phyloP scores from a whole-genome alignment of 92 coral and sea anemone genomes.

The Palythoa heliodiscus region DNA sequence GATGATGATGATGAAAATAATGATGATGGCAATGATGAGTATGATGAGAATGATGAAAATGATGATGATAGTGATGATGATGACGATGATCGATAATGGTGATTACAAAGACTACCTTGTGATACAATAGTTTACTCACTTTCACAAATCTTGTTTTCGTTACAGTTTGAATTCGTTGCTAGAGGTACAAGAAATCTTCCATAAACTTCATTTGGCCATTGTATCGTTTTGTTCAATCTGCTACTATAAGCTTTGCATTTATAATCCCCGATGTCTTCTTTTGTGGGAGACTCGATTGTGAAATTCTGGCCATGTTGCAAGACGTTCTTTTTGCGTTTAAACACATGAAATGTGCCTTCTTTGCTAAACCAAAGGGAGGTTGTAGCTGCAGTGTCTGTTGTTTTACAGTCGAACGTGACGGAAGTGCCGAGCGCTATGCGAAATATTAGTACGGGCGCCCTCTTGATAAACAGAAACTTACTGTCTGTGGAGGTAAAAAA shows the following conservation, averaged over 20 bases:
- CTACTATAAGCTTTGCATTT: neutral
- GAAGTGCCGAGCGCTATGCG: constrained; percentile 10
- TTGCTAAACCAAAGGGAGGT: constrained; percentile 15
- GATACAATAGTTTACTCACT: neutral
- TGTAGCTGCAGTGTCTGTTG: constrained; percentile 16
- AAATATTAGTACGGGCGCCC: constrained; percentile 17
- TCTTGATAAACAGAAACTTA: constrained; percentile 19
- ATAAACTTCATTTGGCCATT: constrained; percentile 2
- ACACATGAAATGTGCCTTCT: neutral
- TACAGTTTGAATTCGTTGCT: neutral
- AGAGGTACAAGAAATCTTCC: constrained; percentile 3
- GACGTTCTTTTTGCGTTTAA: neutral
- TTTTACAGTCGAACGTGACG: constrained; percentile 10
- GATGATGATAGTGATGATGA: neutral
- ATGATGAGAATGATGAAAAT: neutral
- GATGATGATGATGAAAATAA: too few species aligned
- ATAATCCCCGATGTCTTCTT: neutral
- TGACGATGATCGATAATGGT: neutral
- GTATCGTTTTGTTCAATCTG: neutral
- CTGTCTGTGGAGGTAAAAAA: neutral
- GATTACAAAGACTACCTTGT: neutral
- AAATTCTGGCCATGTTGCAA: constrained; percentile 3
- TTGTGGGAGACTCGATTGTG: constrained; percentile 14
- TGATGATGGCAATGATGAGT: neutral
- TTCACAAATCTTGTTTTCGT: neutral